Evolutionary conservation across 2,888 invertebrate species (phyloP), one percentile per base, ranked within the genome.

Genomic region (Notodonta ziczac): DNA sequence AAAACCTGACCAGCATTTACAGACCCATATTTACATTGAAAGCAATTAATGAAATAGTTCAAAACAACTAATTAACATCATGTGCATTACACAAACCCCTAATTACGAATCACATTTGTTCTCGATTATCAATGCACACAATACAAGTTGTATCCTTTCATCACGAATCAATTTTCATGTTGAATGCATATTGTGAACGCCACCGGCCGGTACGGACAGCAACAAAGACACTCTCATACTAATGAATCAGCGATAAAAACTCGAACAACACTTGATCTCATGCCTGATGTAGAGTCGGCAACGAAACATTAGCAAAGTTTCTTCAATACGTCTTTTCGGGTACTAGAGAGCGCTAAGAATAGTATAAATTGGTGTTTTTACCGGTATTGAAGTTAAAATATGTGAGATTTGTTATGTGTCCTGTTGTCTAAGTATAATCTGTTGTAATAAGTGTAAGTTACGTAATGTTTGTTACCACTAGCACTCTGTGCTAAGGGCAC

Each of bases 181-280:
- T 85, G 86, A 84, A 86, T 87, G 84, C 77, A 80, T 77, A 82
- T 84, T 84, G 84, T 78, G 73, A 54, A 39, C 81, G 79, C 80
- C 78, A 80, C 81, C 60, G 61, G 69, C 61, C 71, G 76, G 69
- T 79, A 76, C 81, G 77, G 76, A 74, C 80, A 67, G 79, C 80
- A 86, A 91, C 91, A 92, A 92, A 92, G 91, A 88, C 87, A 87
- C 91, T 89, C 87, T 89, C 87, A 85, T 89, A 90, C 90, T 92
- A 93, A 93, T 93, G 91, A 93, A 90, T 91, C 90, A 88, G 84
- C 86, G 90, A 91, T 92, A 93, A 92, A 91, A 91, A 91, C 90
- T 83, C 86, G 85, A 86, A 88, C 86, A 87, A 86, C 89, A 87
- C 91, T 90, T 89, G 85, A 92, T 91, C 90, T 89, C 84, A 86